Evolutionary conservation across 1,140 invertebrate species (phyloP).

Genomic region (Drosophila dunni): DNA sequence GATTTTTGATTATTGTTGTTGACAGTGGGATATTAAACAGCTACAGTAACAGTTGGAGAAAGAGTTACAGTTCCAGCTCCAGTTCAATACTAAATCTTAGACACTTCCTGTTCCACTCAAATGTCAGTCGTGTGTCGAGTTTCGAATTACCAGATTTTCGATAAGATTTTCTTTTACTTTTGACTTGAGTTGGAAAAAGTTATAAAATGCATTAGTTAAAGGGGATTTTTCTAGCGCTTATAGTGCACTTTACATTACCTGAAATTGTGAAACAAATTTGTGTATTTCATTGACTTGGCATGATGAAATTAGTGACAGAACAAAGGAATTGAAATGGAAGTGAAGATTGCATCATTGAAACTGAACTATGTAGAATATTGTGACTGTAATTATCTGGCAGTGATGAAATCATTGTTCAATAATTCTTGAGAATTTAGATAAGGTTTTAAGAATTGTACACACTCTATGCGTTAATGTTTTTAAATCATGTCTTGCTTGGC

Average conservation of each 20-base stretch:
- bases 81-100: slow-evolving; percentile 2
- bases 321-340: neutral
- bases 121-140: neutral
- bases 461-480: too few relatives aligned
- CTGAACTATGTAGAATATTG: neutral
- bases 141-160: neutral
- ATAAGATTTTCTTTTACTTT: neutral
- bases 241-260: neutral
- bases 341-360: neutral
- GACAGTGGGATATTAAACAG: slow-evolving; percentile 13
- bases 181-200: neutral
- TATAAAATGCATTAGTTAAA: too few relatives aligned
- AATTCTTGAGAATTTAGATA: neutral
- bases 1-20: slow-evolving; percentile 5
- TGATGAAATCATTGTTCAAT: neutral
- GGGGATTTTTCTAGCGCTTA: neutral
- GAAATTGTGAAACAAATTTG: slow-evolving; percentile 1
- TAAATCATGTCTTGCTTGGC: too few relatives aligned
- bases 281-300: neutral
- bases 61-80: neutral
- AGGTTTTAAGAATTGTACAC: neutral
- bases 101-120: slow-evolving; percentile 23
- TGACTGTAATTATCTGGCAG: neutral
- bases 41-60: neutral
- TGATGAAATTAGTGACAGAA: slow-evolving; percentile 8